Evolutionary conservation across 2,797 vertebrate genomes (phyloP), one percentile per base, ranked within the genome.

Genomic region (Xiphorhynchus erythropygius): DNA sequence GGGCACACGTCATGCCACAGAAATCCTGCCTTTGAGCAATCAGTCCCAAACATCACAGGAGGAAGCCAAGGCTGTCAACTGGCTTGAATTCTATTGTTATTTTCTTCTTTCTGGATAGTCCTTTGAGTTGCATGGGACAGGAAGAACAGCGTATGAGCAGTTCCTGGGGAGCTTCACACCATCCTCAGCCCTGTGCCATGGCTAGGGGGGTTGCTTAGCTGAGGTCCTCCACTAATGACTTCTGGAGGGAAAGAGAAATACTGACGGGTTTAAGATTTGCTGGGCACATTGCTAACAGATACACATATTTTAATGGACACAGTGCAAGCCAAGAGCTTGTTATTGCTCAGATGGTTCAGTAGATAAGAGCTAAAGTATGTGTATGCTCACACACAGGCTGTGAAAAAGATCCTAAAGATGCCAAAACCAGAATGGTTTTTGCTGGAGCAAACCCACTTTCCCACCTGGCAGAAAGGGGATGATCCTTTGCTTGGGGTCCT

Each of bases 391-490:
- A 74, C 47, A 55, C 18, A 37, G 60, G 8, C 9, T 46, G 35
- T 28, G 33, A 24, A 62, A 76, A 79, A 18, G 18, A 46, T 85
- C 42, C 37, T 50, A 37, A 39, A 39, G 39, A 0, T 7, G 42
- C 53, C 81, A 74, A 62, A 77, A 19, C 4, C 57, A 39, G n/a
- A 30, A 4, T 0, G 25, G 17, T 8, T 37, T 65, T 28, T 41
- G 47, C 53, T 68, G 46, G 5, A 74, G 24, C 25, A 64, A 44
- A 44, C 23, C 44, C 53, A 8, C 62, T 39, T 4, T 68, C 97
- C 96, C 96, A 99, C 99, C 99, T 98, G 99, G 99, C 55, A 99
- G 98, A 77, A 99, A 99, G 21, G 99, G 99, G 85, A 99, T 99
- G 95, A 99, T 99, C 95, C 99, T 98, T 50, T 99, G 99, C 89